Evolutionary conservation across 1,140 invertebrate species (phyloP), one percentile per base, ranked within the genome.

Genomic region (Neodiprion fabricii): DNA sequence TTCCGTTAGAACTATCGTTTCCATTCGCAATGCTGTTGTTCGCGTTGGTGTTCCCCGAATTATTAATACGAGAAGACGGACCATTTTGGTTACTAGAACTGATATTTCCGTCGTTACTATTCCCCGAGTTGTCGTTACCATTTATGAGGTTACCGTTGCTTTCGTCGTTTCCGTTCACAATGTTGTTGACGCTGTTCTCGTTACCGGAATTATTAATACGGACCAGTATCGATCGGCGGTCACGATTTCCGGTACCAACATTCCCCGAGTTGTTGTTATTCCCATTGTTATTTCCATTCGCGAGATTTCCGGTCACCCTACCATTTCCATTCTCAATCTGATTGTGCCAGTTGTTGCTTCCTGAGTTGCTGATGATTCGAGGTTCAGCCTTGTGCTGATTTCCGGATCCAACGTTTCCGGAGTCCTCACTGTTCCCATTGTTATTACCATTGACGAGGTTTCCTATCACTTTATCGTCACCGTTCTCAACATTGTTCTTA

Each of bases 231-330:
- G 53, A 8, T 61, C 53, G n/a, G 11, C 53, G 53, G 53, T 61
- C 9, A 61, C n/a, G 53, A 61, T 61, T 61, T 17, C 2, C 66
- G 7, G n/a, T 8, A 21, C 12, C 71, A 9, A 70, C 66, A 17
- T 78, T 78, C 50, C 72, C 74, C 4, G 74, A 78, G 65, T 71
- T 67, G 9, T 53, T 12, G 7, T 76, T 76, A 23, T 74, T 66
- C 14, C 77, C 71, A 68, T 77, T 77, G 14, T 40, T 12, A 9
- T 77, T 77, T 9, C 71, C 73, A 61, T 74, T 75, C 7, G 76
- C 47, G 0, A 76, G 61, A 23, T 74, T 75, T 47, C 72, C 71
- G 21, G 11, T 47, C 17, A 21, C 67, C 12, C 21, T 11, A 61
- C 40, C 47, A 68, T 14, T n/a, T 1, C 40, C 66, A 47, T 49